Evolutionary conservation across 2,797 vertebrate genomes (phyloP).

Genomic region (Peromyscus nudipes): DNA sequence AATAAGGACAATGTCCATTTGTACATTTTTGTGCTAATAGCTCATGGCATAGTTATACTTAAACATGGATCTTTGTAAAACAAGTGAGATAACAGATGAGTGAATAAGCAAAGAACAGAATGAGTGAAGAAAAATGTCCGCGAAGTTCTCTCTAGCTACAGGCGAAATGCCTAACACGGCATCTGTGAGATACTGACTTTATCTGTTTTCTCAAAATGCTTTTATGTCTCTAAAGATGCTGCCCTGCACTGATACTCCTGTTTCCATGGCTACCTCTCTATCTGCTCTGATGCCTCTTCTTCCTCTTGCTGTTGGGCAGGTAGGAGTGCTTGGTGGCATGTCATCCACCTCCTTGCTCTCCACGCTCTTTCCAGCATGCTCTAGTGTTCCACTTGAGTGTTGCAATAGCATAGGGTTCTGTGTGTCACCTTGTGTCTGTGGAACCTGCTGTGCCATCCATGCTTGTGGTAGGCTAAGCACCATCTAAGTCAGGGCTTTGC

Average conservation of each 20-base stretch:
- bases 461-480: not conserved
- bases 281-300: not conserved
- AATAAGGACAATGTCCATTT: not conserved
- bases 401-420: not conserved
- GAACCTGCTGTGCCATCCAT: not conserved
- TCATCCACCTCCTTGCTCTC: not conserved
- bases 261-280: slow-evolving; percentile 23
- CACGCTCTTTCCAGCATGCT: not conserved
- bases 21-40: not conserved
- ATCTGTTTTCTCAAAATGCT: slow-evolving; percentile 15
- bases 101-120: not conserved
- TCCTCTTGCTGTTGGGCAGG: not conserved
- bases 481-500: not conserved
- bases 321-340: not conserved
- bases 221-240: not conserved
- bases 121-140: not conserved
- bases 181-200: not conserved
- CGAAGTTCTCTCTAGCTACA: not conserved
- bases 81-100: not conserved
- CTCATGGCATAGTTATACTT: not conserved
- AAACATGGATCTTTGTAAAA: not conserved
- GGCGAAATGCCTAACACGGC: not conserved
- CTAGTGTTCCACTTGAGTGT: not conserved
- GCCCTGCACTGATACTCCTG: not conserved
- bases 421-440: not conserved